Evolutionary conservation across 2,113 vertebrate species (phyloP).

Genomic region (Talpa occidentalis): DNA sequence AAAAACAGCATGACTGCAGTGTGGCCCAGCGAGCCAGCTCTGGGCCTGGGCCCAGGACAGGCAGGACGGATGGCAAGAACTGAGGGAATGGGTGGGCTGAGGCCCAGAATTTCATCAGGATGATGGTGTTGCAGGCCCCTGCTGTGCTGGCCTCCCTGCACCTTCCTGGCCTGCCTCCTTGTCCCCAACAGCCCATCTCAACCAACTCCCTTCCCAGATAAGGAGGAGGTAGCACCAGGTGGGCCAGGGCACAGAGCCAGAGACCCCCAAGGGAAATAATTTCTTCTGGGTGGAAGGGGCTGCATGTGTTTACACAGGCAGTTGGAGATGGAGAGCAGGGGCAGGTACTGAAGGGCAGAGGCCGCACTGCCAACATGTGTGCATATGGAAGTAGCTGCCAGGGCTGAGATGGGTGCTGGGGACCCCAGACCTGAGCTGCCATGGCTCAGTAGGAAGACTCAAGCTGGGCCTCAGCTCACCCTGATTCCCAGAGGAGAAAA

Average conservation of each 20-base stretch:
- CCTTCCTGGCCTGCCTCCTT: slow-evolving; percentile 62
- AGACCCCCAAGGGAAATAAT: slow-evolving; percentile 33
- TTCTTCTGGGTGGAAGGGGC: slow-evolving; percentile 12
- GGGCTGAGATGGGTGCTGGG: not conserved
- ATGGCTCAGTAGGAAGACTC: slow-evolving; percentile 15
- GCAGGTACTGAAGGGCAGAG: slow-evolving; percentile 37
- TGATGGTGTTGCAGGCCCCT: slow-evolving; percentile 75
- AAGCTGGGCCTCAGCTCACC: slow-evolving; percentile 73
- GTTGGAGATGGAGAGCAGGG: slow-evolving; percentile 51
- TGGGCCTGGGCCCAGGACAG: slow-evolving; percentile 79
- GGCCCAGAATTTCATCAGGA: slow-evolving; percentile 74
- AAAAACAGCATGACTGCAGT: slow-evolving; percentile 93
- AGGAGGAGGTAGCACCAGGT: slow-evolving; percentile 58
- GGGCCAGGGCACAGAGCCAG: slow-evolving; percentile 60
- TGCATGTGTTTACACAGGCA: slow-evolving; percentile 44
- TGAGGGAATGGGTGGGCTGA: slow-evolving; percentile 80
- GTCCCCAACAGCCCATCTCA: slow-evolving; percentile 55
- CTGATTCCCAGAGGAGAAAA: slow-evolving; percentile 73
- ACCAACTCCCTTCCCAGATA: slow-evolving; percentile 59
- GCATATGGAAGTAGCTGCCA: not conserved
- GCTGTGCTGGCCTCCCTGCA: slow-evolving; percentile 67
- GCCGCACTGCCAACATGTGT: not conserved
- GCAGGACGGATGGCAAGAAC: slow-evolving; percentile 80
- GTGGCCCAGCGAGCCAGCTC: slow-evolving; percentile 82
- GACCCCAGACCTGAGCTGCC: slow-evolving; percentile 48